Evolutionary conservation across 2,888 invertebrate genomes (phyloP), one percentile per base, ranked within the genome.

Genomic region (Oegoconia quadripuncta): DNA sequence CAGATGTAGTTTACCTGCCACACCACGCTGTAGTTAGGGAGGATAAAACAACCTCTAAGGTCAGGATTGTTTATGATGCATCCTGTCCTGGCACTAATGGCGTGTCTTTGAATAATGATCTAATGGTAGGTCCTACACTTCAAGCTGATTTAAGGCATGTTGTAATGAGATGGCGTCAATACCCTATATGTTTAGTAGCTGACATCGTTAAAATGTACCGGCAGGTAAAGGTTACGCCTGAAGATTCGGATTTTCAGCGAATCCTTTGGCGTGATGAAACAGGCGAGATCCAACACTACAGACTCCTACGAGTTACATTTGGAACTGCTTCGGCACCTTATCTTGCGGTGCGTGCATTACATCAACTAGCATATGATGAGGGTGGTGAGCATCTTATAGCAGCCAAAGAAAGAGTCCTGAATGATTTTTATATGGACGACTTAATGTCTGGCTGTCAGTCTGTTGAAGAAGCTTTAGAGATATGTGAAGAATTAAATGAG

Each of bases 191-290:
- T 8, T 35, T 60, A 3, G 49, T 52, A 1, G 48, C 45, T 4
- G 55, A 51, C 34, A 44, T 55, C n/a, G 34, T 40, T 14, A 50
- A 63, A 48, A 61, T 63, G 53, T 62, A 53, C 32, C 31, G 59
- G 5, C 42, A 48, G 42, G 39, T 57, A 11, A 32, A 30, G 9
- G 38, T 59, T 12, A 12, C 38, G 13, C 42, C 37, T 9, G 37
- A 49, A 9, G 41, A 62, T 25, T 35, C 42, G 16, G 27, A 46
- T 15, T 45, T 44, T 11, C 63, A 61, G 32, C 31, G 51, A 8
- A 55, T 63, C 1, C 34, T 59, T 1, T 63, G 58, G 55, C 29
- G 52, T 29, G 37, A 41, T 13, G 23, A 41, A 7, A 22, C 37
- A 11, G 16, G 35, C 6, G 33, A 50, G 2, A 27, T 46, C 9